Evolutionary conservation across 2,797 vertebrate genomes (phyloP).

Genomic region (Bryconaethiops microstoma): DNA sequence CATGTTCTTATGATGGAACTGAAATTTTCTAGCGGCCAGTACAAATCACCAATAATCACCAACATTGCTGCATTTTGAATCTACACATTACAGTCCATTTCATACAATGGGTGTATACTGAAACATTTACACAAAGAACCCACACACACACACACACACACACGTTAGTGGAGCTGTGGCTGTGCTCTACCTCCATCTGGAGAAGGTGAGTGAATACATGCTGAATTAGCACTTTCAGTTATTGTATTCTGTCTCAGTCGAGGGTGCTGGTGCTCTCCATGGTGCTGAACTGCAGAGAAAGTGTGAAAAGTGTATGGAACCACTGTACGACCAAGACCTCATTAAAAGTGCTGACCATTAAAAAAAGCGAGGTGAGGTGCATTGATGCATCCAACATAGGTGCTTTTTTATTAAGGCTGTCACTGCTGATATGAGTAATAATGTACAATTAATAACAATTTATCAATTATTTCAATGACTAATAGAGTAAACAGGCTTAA

Average conservation of each 20-base stretch:
- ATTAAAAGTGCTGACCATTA: slow-evolving; percentile 45
- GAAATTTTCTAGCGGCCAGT: no score
- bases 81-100: no score
- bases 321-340: slow-evolving; percentile 28
- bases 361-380: slow-evolving; percentile 31
- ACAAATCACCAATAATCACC: no score
- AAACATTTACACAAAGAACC: not conserved
- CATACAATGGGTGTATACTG: not conserved
- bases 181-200: slow-evolving; percentile 16
- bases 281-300: slow-evolving; percentile 57
- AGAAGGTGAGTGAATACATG: slow-evolving; percentile 60
- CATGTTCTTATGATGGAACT: no score
- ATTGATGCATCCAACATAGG: slow-evolving; percentile 16
- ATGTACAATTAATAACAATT: not conserved
- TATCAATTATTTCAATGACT: not conserved
- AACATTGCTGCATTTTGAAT: no score
- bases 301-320: not conserved
- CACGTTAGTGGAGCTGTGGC: slow-evolving; percentile 33
- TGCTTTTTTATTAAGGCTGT: not conserved
- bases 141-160: slow-evolving; percentile 12
- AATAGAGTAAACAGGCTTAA: not conserved
- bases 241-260: slow-evolving; percentile 8
- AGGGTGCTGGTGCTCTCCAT: slow-evolving; percentile 35
- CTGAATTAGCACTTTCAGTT: slow-evolving; percentile 52
- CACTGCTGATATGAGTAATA: not conserved